Conservation (phyloP, 2,888 invertebrate genomes). For the Diogma glabrata region DNA sequence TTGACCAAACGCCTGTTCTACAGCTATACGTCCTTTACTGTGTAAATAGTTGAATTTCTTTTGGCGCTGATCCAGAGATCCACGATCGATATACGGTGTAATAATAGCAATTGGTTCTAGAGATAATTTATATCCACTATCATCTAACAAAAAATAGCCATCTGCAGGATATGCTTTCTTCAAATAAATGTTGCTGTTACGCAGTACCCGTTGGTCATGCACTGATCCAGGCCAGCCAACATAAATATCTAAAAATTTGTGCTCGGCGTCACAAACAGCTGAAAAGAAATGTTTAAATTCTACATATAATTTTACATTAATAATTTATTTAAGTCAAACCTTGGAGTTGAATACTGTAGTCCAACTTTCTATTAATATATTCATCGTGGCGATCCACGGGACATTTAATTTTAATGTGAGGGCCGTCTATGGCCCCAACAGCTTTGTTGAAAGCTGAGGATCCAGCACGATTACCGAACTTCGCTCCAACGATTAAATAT, state of each 20-base stretch:
- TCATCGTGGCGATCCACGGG: background rate
- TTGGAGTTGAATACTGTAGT: background rate
- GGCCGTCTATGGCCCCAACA: background rate
- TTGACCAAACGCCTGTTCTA: background rate
- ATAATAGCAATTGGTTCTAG: background rate
- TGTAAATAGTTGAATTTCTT: background rate
- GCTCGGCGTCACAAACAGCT: background rate
- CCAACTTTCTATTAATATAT: background rate
- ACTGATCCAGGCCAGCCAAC: background rate
- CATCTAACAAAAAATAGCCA: background rate
- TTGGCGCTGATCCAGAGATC: background rate
- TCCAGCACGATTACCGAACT: background rate
- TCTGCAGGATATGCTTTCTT: background rate
- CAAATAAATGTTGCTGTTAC: background rate
- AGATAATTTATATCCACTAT: background rate
- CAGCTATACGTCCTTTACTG: background rate
- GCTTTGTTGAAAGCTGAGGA: background rate
- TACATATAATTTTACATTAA: too few relatives aligned
- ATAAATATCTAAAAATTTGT: background rate
- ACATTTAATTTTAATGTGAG: background rate
- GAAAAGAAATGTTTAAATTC: background rate
- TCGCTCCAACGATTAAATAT: background rate
- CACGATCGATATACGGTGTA: background rate
- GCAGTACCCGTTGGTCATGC: background rate
- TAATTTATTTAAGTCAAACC: too few relatives aligned